Evolutionary conservation across 1,140 invertebrate species (phyloP), one percentile per base, ranked within the genome.

Genomic region (Diorhabda sublineata): DNA sequence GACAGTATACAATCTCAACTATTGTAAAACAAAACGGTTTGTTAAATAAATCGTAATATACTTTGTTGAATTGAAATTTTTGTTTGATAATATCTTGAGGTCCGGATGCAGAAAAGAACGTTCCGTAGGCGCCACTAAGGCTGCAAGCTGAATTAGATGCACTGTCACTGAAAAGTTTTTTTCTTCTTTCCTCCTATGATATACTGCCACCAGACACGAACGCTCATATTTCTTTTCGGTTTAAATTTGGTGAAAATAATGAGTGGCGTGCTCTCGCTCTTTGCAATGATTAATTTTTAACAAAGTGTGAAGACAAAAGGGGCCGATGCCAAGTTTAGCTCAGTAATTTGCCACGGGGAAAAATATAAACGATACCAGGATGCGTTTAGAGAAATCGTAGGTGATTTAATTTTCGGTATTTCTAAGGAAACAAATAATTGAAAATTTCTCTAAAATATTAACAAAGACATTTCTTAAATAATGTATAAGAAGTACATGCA

Each of bases 61-160:
- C 26, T 26, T 26, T 26, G 26, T 26, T 26, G 26, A 26, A 26
- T 26, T 26, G 26, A 26, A 26, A 26, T 26, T 52, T 52, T 52
- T 52, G 8, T 67, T 52, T 60, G 60, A 67, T 67, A 67, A 42
- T 42, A 47, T 56, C n/a, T 58, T 4, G n/a, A 43, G 60, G 60
- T 75, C 67, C 71, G 74, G 74, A 75, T 75, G 71, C 72, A 45
- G 59, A 61, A 58, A 75, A 75, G 75, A 72, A 71, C 72, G 61
- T 58, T 58, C n/a, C 56, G 59, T 11, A 71, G 75, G 75, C 75
- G 75, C 75, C 75, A 71, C 56, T 58, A 62, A 56, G 75, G 74
- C 75, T 76, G 63, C 72, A 76, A 68, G 75, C 75, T 69, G 75
- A 76, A 76, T 76, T 76, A 76, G 75, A 76, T 73, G 72, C 74